phyloP scores from a whole-genome alignment of 2,888 invertebrate genomes.

The Oeneis ivallda region DNA sequence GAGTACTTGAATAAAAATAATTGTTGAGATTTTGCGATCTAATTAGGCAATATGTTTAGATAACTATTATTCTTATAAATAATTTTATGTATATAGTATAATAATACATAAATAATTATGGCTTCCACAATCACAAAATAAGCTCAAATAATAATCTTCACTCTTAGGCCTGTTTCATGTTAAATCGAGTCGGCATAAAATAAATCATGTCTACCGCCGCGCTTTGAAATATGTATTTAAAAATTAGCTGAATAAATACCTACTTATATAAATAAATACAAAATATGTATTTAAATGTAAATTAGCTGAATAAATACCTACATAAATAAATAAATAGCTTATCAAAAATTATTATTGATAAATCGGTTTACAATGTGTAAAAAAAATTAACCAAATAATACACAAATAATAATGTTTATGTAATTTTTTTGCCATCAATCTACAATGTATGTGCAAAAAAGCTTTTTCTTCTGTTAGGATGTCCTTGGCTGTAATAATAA shows the following conservation, averaged over 20 bases:
- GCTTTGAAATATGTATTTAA: conserved; percentile 1
- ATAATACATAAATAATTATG: conserved; percentile 27
- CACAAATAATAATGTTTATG: too few species aligned
- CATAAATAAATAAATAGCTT: background rate
- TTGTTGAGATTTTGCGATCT: conserved; percentile 11
- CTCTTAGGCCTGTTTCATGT: background rate
- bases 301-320: background rate
- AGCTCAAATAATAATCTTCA: conserved; percentile 19
- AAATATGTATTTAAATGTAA: background rate
- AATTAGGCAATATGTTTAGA: conserved; percentile 15
- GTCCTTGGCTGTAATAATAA: background rate
- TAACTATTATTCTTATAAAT: conserved; percentile 15
- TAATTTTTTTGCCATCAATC: too few species aligned
- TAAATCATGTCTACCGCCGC: conserved; percentile 10
- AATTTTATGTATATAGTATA: conserved; percentile 19
- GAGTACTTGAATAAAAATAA: conserved; percentile 11
- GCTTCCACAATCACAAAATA: conserved; percentile 34
- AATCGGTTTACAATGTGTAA: too few species aligned
- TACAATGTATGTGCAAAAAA: too few species aligned
- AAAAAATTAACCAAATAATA: too few species aligned
- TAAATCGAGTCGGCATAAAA: background rate
- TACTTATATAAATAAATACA: too few species aligned
- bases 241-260: background rate
- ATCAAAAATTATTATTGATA: background rate
- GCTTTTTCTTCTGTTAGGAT: too few species aligned